Conservation (phyloP, 1,140 invertebrate species). For the Acyrthosiphon pisum region DNA sequence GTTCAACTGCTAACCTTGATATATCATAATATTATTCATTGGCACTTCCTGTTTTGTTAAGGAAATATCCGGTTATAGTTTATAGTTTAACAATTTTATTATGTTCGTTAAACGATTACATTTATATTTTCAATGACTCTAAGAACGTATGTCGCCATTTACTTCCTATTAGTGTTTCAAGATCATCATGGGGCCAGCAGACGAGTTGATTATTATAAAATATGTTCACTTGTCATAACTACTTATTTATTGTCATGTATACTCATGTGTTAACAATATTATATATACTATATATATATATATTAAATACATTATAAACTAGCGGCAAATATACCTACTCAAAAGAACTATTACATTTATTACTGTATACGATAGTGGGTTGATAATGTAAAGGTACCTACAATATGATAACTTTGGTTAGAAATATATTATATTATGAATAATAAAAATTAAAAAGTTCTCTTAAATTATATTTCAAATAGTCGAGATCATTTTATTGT, state of each 20-base stretch:
- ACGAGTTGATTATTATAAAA: background rate
- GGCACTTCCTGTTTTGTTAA: slow-evolving; percentile 37
- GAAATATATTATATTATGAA: background rate
- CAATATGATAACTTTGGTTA: background rate
- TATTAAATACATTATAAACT: no score
- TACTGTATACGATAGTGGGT: background rate
- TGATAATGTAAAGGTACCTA: background rate
- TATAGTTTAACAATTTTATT: background rate
- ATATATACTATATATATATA: background rate
- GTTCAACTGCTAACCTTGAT: background rate
- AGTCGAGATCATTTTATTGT: background rate
- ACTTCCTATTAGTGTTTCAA: slow-evolving; percentile 54
- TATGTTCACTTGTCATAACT: background rate
- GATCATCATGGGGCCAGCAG: background rate
- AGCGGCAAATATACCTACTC: background rate
- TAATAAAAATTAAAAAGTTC: background rate
- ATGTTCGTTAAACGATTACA: slow-evolving; percentile 7
- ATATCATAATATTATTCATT: slow-evolving; percentile 5
- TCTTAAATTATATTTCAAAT: background rate
- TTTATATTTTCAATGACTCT: slow-evolving; percentile 46
- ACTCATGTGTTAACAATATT: background rate
- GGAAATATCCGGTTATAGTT: slow-evolving; percentile 15
- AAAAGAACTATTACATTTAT: background rate
- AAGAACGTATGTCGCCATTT: background rate
- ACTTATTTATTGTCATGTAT: background rate